These are phyloP conservation scores for Anabas testudineus DNA, from an alignment of 2,797 vertebrate genomes.

Conservation along the genomic window DNA sequence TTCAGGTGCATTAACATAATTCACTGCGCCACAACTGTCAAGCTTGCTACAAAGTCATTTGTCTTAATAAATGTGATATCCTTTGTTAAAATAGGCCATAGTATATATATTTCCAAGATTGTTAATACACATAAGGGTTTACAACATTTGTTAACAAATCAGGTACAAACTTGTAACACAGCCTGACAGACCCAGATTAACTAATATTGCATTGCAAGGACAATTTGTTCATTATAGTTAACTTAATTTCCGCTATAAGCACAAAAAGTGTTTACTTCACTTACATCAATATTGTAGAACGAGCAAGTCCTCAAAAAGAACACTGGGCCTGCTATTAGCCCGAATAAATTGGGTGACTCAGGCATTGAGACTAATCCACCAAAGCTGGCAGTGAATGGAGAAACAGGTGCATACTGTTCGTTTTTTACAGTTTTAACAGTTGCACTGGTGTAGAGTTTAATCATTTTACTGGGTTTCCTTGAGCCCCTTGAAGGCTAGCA, in stretches of 20 bases:
- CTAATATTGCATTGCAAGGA: constrained; percentile 5
- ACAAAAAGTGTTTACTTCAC: neutral
- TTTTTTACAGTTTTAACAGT: constrained; percentile 2
- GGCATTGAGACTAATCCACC: constrained; percentile 41
- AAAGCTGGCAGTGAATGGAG: constrained; percentile 6
- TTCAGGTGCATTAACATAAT: too few relatives aligned
- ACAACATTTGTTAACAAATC: too few relatives aligned
- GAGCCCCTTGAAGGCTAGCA: constrained; percentile 1
- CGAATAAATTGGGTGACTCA: constrained; percentile 15
- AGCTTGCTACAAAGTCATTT: neutral
- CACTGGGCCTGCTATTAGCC: constrained; percentile 15
- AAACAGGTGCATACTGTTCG: constrained; percentile 19
- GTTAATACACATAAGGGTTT: neutral
- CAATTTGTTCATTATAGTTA: constrained; percentile 19
- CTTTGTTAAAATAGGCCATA: neutral
- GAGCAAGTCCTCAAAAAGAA: constrained; percentile 27
- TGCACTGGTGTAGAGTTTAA: constrained; percentile 1
- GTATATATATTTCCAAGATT: neutral
- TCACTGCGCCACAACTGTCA: neutral
- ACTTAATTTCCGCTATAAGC: neutral
- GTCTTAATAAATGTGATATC: constrained; percentile 3
- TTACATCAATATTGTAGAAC: constrained; percentile 13
- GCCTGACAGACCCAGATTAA: constrained; percentile 6
- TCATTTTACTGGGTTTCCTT: constrained; percentile 10
- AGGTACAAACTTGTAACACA: constrained; percentile 6